Evolutionary conservation across 2,113 vertebrate genomes (phyloP).

Genomic region (Fregata magnificens): DNA sequence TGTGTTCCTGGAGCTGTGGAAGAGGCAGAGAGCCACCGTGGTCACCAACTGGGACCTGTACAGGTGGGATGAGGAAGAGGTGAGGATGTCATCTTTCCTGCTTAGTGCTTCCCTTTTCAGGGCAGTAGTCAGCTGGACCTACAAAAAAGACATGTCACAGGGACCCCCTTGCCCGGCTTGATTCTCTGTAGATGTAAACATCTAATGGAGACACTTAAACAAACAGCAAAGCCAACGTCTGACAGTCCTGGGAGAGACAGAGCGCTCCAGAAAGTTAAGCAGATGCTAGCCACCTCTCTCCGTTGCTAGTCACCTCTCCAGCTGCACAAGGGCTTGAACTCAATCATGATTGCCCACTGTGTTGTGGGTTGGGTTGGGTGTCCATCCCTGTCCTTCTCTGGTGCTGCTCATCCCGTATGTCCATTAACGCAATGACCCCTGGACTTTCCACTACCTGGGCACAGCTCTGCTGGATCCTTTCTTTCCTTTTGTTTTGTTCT

Average conservation of each 20-base stretch:
- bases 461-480: background rate
- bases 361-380: background rate
- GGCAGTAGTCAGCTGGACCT: background rate
- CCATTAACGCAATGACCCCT: background rate
- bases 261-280: background rate
- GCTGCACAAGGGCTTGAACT: background rate
- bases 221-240: background rate
- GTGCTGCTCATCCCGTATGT: background rate
- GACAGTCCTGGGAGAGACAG: background rate
- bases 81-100: slow-evolving; percentile 36
- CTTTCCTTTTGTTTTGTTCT: background rate
- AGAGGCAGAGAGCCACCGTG: slow-evolving; percentile 77
- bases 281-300: no score
- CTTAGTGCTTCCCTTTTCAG: background rate
- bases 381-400: background rate
- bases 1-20: slow-evolving; percentile 93
- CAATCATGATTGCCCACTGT: background rate
- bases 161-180: background rate
- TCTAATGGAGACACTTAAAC: background rate
- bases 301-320: background rate
- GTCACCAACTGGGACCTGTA: slow-evolving; percentile 84
- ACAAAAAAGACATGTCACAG: background rate
- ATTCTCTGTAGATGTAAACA: background rate
- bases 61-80: slow-evolving; percentile 90
- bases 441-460: no score